phyloP scores from a whole-genome alignment of 53 echinoderm and acorn worm species.

The Astropecten irregularis region DNA sequence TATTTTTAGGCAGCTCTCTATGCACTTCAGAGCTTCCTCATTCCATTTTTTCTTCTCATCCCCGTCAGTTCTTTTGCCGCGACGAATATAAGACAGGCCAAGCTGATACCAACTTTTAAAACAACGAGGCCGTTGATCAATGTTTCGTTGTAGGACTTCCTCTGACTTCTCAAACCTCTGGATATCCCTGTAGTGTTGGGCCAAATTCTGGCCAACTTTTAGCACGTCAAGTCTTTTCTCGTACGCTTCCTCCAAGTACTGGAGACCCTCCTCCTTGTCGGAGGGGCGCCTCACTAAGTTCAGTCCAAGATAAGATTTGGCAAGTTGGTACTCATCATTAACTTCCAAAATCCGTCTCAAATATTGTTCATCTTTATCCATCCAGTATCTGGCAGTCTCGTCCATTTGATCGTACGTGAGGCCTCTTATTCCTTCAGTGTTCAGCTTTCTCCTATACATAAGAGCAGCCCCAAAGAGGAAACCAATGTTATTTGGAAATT shows the following conservation, averaged over 20 bases:
- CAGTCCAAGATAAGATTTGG: constrained; percentile 5
- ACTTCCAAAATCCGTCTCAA: background rate
- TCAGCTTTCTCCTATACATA: background rate
- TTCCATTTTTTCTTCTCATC: background rate
- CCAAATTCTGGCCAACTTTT: background rate
- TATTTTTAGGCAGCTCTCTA: background rate
- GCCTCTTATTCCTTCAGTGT: too few species aligned
- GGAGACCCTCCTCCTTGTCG: background rate
- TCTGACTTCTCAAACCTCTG: background rate
- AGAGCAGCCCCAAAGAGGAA: constrained; percentile 17
- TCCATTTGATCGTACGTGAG: too few species aligned
- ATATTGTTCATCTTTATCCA: constrained; percentile 7
- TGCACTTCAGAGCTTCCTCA: background rate
- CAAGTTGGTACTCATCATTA: background rate
- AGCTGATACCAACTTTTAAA: background rate
- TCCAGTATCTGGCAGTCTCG: too few species aligned
- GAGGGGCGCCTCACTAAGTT: background rate
- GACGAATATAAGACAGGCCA: background rate
- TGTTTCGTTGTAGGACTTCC: background rate
- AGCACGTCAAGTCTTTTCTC: background rate
- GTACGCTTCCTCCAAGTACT: background rate
- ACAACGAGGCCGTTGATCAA: background rate
- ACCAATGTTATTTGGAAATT: background rate
- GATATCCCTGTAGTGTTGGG: background rate
- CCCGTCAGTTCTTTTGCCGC: background rate